Conservation (phyloP, 2,888 invertebrate genomes). For the Oxyscelio sp. region DNA sequence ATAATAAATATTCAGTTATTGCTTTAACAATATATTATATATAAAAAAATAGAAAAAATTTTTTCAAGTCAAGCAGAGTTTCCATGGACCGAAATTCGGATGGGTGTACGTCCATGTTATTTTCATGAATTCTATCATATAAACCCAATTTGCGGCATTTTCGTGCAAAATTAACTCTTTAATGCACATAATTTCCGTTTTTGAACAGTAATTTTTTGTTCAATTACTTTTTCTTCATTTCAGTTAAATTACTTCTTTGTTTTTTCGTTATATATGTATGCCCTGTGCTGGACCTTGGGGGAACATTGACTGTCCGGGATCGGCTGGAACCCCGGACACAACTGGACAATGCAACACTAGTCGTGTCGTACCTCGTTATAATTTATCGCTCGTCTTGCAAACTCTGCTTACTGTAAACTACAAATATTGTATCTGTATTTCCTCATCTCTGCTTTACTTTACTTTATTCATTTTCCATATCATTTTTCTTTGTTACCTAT, state of each 20-base stretch:
- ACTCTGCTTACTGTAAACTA: slow-evolving; percentile 83
- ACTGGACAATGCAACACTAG: slow-evolving; percentile 80
- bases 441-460: slow-evolving; percentile 33
- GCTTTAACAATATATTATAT: no score
- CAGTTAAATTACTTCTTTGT: slow-evolving; percentile 34
- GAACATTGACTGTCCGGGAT: slow-evolving; percentile 51
- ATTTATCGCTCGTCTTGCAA: slow-evolving; percentile 82
- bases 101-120: no score
- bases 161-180: no score
- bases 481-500: slow-evolving; percentile 81
- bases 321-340: slow-evolving; percentile 61
- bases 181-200: no score
- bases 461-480: neutral
- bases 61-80: no score
- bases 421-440: slow-evolving; percentile 81
- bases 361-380: slow-evolving; percentile 74
- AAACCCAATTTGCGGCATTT: no score
- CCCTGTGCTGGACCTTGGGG: slow-evolving; percentile 71
- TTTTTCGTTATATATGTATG: slow-evolving; percentile 58
- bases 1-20: no score
- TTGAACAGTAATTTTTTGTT: slow-evolving; percentile 52
- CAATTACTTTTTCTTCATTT: slow-evolving; percentile 59
- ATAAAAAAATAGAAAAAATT: no score
- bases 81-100: no score
- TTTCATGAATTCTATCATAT: no score